Evolutionary conservation across 2,113 vertebrate species (phyloP).

Genomic region (Siniperca knerii): DNA sequence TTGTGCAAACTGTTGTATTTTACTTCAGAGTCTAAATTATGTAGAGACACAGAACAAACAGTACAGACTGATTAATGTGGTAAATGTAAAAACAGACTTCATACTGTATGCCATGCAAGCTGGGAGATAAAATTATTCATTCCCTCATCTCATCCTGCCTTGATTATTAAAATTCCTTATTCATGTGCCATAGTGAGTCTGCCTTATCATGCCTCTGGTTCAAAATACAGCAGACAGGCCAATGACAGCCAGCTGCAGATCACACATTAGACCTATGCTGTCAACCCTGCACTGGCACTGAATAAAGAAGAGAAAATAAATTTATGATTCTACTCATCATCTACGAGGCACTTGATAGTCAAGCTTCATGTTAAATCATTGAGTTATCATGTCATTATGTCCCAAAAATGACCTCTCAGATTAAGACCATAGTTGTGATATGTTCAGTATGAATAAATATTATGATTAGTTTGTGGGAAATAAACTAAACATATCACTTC

Average conservation of each 20-base stretch:
- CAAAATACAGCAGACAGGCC: background rate
- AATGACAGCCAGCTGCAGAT: background rate
- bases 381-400: background rate
- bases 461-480: background rate
- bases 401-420: background rate
- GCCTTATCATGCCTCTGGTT: background rate
- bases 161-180: background rate
- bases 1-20: background rate
- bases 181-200: background rate
- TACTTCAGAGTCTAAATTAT: constrained; percentile 3
- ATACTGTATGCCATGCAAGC: background rate
- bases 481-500: background rate
- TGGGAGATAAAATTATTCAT: background rate
- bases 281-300: background rate
- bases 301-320: background rate
- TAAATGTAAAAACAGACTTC: constrained; percentile 1
- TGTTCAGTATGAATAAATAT: background rate
- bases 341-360: background rate
- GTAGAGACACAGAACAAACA: background rate
- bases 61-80: background rate
- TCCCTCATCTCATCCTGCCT: background rate
- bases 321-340: background rate
- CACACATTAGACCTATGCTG: background rate
- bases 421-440: background rate
- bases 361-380: background rate